Percentiles rank a stretch among this genome's conserved stretches.
These are phyloP conservation scores for Leptinotarsa defecta DNA, from an alignment of 1,140 invertebrate species.

Conservation along the genomic window DNA sequence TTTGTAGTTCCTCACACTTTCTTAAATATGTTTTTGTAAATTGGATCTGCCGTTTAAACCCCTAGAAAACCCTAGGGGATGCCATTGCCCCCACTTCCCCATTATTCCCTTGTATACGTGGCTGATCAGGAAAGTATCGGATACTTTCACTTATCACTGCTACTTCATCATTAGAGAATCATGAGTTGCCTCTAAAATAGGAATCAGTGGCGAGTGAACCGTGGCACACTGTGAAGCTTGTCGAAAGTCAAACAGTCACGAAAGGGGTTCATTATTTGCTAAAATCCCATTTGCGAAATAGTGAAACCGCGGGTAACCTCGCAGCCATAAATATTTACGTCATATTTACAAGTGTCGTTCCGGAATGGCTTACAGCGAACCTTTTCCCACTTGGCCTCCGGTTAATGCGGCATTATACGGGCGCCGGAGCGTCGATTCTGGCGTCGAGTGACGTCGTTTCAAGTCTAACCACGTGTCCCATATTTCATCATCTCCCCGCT, in stretches of 20 bases:
- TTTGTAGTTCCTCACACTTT: too few species aligned
- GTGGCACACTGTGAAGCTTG: background rate
- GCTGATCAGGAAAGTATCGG: too few species aligned
- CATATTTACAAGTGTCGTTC: slow-evolving; percentile 27
- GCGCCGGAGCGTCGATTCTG: slow-evolving; percentile 52
- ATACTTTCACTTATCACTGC: background rate
- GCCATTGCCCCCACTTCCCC: too few species aligned
- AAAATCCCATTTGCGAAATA: slow-evolving; percentile 11
- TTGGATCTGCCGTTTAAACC: too few species aligned
- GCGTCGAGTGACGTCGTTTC: slow-evolving; percentile 64
- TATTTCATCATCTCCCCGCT: slow-evolving; percentile 66
- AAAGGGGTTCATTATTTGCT: slow-evolving; percentile 18
- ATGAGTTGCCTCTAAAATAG: background rate
- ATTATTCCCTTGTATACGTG: too few species aligned
- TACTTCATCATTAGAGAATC: background rate
- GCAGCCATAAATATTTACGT: slow-evolving; percentile 24
- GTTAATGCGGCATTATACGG: slow-evolving; percentile 45
- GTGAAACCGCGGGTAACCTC: slow-evolving; percentile 1
- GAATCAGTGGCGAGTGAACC: background rate
- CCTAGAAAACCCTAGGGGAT: too few species aligned
- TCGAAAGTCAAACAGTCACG: slow-evolving; percentile 13
- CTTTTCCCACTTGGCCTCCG: slow-evolving; percentile 24
- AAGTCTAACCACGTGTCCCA: slow-evolving; percentile 70
- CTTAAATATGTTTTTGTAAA: too few species aligned
- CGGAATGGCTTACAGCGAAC: slow-evolving; percentile 24